These are phyloP conservation scores for Synergus laeviventris DNA, from an alignment of 2,888 invertebrate genomes.

Conservation along the genomic window DNA sequence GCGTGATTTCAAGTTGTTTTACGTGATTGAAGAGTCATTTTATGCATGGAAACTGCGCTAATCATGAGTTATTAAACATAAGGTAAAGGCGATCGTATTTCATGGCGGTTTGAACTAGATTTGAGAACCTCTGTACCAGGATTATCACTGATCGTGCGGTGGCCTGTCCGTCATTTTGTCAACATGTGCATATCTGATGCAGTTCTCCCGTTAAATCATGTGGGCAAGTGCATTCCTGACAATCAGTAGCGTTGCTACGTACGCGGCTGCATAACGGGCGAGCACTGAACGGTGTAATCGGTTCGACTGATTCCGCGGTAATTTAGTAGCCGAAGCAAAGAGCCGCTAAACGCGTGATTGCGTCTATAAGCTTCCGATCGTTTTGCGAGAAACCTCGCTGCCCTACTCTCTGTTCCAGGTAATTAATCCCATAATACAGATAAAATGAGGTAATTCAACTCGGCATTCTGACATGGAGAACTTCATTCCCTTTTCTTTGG, in stretches of 20 bases:
- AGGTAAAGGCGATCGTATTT: slow-evolving; percentile 3
- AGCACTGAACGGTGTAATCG: slow-evolving; percentile 64
- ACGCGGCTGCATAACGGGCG: slow-evolving; percentile 58
- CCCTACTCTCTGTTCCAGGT: slow-evolving; percentile 18
- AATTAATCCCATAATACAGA: slow-evolving; percentile 21
- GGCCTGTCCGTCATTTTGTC: slow-evolving; percentile 69
- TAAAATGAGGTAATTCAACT: slow-evolving; percentile 9
- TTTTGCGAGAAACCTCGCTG: slow-evolving; percentile 21
- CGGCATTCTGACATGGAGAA: not conserved
- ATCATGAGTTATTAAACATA: not conserved
- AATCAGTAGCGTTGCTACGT: slow-evolving; percentile 60
- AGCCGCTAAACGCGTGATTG: slow-evolving; percentile 63
- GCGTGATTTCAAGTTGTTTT: not conserved
- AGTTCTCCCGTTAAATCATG: slow-evolving; percentile 65
- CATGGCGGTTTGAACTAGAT: slow-evolving; percentile 38
- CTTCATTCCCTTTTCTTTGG: not conserved
- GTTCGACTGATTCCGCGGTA: slow-evolving; percentile 61
- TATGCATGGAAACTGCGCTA: not conserved
- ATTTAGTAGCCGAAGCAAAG: slow-evolving; percentile 63
- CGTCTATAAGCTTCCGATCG: slow-evolving; percentile 55
- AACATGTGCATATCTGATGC: slow-evolving; percentile 66
- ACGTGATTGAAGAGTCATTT: not conserved
- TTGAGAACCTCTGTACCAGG: slow-evolving; percentile 54
- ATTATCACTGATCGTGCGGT: slow-evolving; percentile 57
- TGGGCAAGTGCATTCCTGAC: slow-evolving; percentile 65